Evolutionary conservation across 2,113 vertebrate genomes (phyloP).

Genomic region (Alexandromys fortis): DNA sequence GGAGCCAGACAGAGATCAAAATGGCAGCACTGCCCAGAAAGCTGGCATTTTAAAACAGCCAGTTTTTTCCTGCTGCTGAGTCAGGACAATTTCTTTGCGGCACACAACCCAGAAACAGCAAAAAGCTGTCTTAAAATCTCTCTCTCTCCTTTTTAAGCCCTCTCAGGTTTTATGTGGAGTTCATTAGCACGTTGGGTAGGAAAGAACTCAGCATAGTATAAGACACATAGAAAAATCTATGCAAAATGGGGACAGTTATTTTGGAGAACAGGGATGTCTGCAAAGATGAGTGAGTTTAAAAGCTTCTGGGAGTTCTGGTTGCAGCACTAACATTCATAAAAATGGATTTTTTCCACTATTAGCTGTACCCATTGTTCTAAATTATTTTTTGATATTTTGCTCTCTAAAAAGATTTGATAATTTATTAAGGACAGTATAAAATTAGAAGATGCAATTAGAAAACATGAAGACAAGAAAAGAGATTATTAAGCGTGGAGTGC

Average conservation of each 20-base stretch:
- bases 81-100: too few relatives aligned
- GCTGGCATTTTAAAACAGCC: too few relatives aligned
- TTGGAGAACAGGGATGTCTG: background rate
- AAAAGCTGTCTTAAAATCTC: too few relatives aligned
- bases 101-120: too few relatives aligned
- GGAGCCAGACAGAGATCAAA: too few relatives aligned
- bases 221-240: background rate
- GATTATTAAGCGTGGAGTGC: background rate
- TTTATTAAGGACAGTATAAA: background rate
- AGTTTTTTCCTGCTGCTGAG: too few relatives aligned
- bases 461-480: background rate
- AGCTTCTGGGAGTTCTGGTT: background rate
- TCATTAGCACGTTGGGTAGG: too few relatives aligned
- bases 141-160: too few relatives aligned
- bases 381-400: background rate
- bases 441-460: background rate
- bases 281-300: background rate
- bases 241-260: background rate
- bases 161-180: too few relatives aligned
- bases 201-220: background rate
- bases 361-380: background rate
- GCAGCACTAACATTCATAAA: background rate
- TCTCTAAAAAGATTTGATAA: background rate
- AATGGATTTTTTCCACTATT: background rate
- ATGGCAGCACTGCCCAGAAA: too few relatives aligned